Base-by-base conservation (phyloP, 2,113 vertebrate species). In the Erythrolamprus reginae region DNA sequence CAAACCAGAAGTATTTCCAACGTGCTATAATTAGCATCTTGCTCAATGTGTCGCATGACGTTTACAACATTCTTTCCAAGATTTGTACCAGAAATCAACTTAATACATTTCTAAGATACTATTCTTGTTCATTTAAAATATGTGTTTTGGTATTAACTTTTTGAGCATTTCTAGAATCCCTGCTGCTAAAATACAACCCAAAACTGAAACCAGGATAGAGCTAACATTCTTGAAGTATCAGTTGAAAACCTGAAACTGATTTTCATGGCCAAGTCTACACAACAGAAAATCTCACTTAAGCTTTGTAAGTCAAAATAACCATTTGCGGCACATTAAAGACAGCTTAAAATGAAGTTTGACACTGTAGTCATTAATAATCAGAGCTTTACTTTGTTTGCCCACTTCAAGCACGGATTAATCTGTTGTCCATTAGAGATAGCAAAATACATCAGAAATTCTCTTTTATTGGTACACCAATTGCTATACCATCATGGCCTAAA, bases 181-280 rank as follows among this genome's bases (percentile, higher is more conserved):
- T 9, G 10, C 77, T 17, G 56, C 90, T 45, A 89, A 42, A 77
- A 28, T 61, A 82, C 45, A 86, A 92, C 89, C 88, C 70, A 53
- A 89, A 1, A 4, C 42, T 38, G 6, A 13, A 2, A 65, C 3
- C 21, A 89, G 86, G 19, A 4, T 38, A 47, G 13, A 90, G 3
- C 10, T 23, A 23, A 84, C 19, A 47, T 51, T 23, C 55, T 42
- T 47, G 50, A 42, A 21, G 87, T 53, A 12, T 45, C 4, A 77
- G 23, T 87, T 38, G 58, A 33, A 90, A 77, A 65, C 45, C 47
- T 48, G 4, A 47, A 58, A 77, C 13, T 65, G 51, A 94, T 58
- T 87, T 87, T 93, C 89, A 90, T 92, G 89, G 93, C 24, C n/a
- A 58, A 82, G 13, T 84, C 24, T 91, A 3, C 87, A 87, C 55